Evolutionary conservation across 2,888 invertebrate species (phyloP), one percentile per base, ranked within the genome.

Genomic region (Drosophila melanosoma): DNA sequence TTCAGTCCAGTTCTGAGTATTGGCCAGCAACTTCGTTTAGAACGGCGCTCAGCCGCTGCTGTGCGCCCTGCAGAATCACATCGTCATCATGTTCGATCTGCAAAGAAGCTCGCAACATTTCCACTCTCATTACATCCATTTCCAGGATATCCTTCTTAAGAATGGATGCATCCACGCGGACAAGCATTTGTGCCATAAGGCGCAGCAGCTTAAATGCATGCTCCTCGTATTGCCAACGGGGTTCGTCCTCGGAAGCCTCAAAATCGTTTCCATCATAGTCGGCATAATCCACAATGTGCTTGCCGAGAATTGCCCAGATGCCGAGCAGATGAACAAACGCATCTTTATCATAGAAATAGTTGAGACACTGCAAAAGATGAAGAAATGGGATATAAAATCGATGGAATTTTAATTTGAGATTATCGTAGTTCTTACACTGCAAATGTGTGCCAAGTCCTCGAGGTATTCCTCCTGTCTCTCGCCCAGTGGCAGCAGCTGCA

Each of bases 361-460:
- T 87, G 1, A 93, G 79, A 2, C 91, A 90, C 91, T 93, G 78
- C 15, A 90, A 71, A n/a, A 0, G 2, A 51, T 23, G 36, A 2
- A 12, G 5, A 26, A 45, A 17, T 32, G 48, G 15, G 11, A 6
- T 26, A 26, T 51, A 10, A 1, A 17, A 33, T 15, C 7, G 15
- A 6, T 2, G 0, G 0, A 0, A 5, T 15, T 11, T 17, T 1
- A 5, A 0, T 23, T 15, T 4, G 7, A 45, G 23, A 45, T 45
- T 15, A 23, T 7, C 23, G 23, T 8, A 23, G 23, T 17, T 42
- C 74, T 82, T 75, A 92, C 91, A 70, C 80, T 85, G 62, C 87
- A 84, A 23, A 92, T 85, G 74, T 92, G 93, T 32, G 90, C 91
- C 29, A 93, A 60, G 62, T 91, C 92, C 51, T 93, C 93, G 3